These are phyloP conservation scores for Numenius arquata DNA, from an alignment of 2,113 vertebrate species.

Conservation along the genomic window DNA sequence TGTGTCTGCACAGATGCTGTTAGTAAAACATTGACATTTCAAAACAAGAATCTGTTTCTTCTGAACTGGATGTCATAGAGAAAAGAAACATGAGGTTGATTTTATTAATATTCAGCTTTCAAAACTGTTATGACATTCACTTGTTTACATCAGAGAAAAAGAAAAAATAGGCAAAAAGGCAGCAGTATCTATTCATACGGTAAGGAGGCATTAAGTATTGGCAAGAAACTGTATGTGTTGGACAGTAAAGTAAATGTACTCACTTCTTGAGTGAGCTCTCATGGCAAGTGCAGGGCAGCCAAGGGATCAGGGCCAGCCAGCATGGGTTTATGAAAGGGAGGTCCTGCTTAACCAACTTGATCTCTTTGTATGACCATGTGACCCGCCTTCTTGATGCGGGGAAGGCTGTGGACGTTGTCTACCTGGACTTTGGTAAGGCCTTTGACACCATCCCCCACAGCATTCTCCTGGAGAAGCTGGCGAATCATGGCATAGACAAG, in stretches of 20 bases:
- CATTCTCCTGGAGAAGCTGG: too few relatives aligned
- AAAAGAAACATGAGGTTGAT: neutral
- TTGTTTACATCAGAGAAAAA: neutral
- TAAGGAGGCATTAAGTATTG: neutral
- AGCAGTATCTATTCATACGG: neutral
- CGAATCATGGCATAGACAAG: too few relatives aligned
- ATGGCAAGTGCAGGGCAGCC: too few relatives aligned
- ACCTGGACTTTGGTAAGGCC: too few relatives aligned
- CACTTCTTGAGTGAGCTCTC: too few relatives aligned
- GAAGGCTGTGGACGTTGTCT: too few relatives aligned
- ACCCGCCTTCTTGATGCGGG: too few relatives aligned
- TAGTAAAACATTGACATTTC: neutral
- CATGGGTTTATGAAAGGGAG: too few relatives aligned
- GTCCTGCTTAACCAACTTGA: too few relatives aligned
- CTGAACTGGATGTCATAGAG: neutral
- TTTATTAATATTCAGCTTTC: neutral
- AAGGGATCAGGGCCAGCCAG: too few relatives aligned
- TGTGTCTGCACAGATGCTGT: neutral
- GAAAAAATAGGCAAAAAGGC: neutral
- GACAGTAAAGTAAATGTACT: neutral
- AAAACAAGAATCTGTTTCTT: neutral
- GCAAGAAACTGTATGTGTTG: neutral
- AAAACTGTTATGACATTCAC: neutral
- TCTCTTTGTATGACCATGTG: too few relatives aligned
- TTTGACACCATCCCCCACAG: too few relatives aligned